Percentiles rank a stretch among this genome's conserved stretches.
phyloP scores from a whole-genome alignment of 2,113 vertebrate species.

The Charadrius vociferus region DNA sequence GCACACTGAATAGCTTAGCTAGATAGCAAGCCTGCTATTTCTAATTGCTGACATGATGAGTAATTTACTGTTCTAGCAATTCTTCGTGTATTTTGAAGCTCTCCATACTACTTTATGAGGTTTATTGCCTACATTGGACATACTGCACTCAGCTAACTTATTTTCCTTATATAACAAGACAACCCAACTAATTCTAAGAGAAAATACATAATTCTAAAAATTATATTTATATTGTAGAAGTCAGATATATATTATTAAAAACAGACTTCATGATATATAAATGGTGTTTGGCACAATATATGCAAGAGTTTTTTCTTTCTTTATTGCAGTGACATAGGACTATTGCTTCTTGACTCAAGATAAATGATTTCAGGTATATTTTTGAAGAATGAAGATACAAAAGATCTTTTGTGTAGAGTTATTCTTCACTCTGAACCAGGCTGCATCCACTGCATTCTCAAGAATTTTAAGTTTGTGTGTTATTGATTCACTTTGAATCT shows the following conservation, averaged over 20 bases:
- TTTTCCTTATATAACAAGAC: not conserved
- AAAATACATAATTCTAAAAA: not conserved
- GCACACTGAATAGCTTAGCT: not conserved
- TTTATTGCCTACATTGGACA: not conserved
- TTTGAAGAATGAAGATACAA: not conserved
- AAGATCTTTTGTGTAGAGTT: not conserved
- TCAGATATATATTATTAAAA: not conserved
- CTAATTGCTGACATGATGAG: not conserved
- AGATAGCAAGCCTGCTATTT: not conserved
- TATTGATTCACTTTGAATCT: not conserved
- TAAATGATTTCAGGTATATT: not conserved
- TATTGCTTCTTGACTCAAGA: not conserved
- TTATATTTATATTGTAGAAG: not conserved
- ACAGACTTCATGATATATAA: not conserved
- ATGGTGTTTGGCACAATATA: not conserved
- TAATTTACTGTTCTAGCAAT: not conserved
- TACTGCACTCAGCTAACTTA: not conserved
- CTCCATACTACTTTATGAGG: not conserved
- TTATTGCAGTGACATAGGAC: not conserved
- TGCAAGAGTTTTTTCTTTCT: not conserved
- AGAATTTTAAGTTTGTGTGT: not conserved
- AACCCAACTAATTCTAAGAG: not conserved
- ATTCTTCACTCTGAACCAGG: not conserved
- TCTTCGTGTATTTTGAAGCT: not conserved
- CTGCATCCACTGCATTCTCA: not conserved